These are phyloP conservation scores for Lepisosteus osseus DNA, from an alignment of 2,113 vertebrate genomes.

Conservation along the genomic window DNA sequence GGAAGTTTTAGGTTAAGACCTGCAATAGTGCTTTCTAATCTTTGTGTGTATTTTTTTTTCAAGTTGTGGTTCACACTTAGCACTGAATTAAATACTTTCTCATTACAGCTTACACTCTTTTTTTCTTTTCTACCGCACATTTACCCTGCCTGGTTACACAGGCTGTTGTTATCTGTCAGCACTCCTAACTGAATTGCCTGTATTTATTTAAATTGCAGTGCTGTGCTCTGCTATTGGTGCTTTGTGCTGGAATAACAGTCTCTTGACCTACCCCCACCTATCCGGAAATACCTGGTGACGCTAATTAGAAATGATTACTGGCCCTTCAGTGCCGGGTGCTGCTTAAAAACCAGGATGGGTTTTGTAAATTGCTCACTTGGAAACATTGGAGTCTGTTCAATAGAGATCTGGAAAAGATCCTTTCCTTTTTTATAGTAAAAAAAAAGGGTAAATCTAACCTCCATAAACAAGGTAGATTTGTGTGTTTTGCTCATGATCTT, in stretches of 20 bases:
- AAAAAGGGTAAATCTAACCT: too few species aligned
- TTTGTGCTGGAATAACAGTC: background rate
- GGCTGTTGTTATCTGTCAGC: conserved; percentile 21
- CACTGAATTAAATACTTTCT: too few species aligned
- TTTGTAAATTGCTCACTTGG: background rate
- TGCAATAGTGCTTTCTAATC: too few species aligned
- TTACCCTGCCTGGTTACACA: conserved; percentile 27
- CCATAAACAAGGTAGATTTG: too few species aligned
- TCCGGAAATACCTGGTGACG: conserved; percentile 31
- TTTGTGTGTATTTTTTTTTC: too few species aligned
- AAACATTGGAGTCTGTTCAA: too few species aligned
- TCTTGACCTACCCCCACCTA: conserved; percentile 30
- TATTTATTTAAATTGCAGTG: conserved; percentile 44
- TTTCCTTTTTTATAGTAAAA: too few species aligned
- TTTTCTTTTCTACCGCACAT: background rate
- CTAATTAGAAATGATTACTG: background rate
- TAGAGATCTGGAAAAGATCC: too few species aligned
- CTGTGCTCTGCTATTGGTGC: conserved; percentile 6
- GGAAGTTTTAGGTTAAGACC: too few species aligned
- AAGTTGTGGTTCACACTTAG: too few species aligned
- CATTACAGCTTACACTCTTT: too few species aligned
- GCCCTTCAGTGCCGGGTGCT: background rate
- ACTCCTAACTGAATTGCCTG: conserved; percentile 23
- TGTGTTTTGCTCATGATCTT: too few species aligned
- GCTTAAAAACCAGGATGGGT: background rate